Base-by-base conservation (phyloP, 1,140 invertebrate species). In the Melipona quadrifasciata region DNA sequence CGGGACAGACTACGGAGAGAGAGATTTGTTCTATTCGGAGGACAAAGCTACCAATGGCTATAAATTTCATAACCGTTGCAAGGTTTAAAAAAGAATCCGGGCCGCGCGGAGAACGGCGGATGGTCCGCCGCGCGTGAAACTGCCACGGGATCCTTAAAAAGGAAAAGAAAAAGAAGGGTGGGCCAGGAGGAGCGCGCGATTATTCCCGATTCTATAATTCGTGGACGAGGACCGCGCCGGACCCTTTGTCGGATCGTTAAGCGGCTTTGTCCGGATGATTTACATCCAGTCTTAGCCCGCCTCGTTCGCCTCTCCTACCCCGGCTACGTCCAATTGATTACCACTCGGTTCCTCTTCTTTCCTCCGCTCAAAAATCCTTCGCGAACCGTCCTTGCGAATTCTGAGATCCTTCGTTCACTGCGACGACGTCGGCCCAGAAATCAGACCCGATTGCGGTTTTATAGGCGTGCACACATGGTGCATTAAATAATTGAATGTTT, bases 241-340 rank as follows among this genome's bases (percentile, higher is more conserved):
- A 86, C 87, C 91, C 93, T 94, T 94, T 94, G 93, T 94, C 93
- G 93, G 93, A 90, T 94, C 93, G 93, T 94, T 94, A 94, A 94
- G 93, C 93, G 90, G 92, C 92, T 94, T 94, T 94, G 93, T 93
- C 93, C 91, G 85, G 86, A 92, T 94, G 93, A 94, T 94, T 94
- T 94, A 94, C 93, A 91, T 90, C 90, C 87, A 92, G 90, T 93
- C 91, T 93, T 91, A 92, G 90, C 90, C 2, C 86, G 79, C 82
- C 72, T 88, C 86, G 88, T 87, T 87, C 82, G 80, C 87, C 86
- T 88, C 86, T 90, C 91, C 70, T 75, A 70, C 67, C 85, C 24
- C 53, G 76, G 84, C 90, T 91, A 87, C 90, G 79, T 92, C 91
- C 93, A 92, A 94, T 93, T 93, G 93, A 94, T 93, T 93, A 92